Percentiles rank a stretch among this genome's conserved stretches.
Evolutionary conservation across 2,888 invertebrate species (phyloP).

Genomic region (Carcina quercana): DNA sequence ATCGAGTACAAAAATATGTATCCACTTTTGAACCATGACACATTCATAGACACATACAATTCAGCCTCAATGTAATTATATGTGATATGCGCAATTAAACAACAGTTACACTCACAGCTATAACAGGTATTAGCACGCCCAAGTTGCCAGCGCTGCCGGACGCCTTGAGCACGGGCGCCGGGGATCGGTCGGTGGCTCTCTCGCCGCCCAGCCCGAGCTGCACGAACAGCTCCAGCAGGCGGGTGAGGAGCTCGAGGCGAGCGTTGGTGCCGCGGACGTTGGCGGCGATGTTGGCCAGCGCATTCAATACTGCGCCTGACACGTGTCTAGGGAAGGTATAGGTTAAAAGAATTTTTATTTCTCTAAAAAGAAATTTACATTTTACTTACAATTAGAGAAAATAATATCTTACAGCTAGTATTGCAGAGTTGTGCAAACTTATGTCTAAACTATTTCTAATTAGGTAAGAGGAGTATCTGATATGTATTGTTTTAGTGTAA

Average conservation of each 20-base stretch:
- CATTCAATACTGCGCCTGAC: conserved; percentile 96
- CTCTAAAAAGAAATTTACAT: too few species aligned
- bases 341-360: not conserved
- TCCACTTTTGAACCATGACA: too few species aligned
- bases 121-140: conserved; percentile 98
- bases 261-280: conserved; percentile 92
- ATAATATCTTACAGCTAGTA: too few species aligned
- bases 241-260: conserved; percentile 88
- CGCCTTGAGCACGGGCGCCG: conserved; percentile 82
- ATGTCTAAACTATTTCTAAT: too few species aligned
- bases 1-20: too few species aligned
- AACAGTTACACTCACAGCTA: conserved; percentile 81
- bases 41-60: too few species aligned
- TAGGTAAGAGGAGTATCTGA: too few species aligned
- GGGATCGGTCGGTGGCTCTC: conserved; percentile 93
- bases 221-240: conserved; percentile 96
- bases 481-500: too few species aligned
- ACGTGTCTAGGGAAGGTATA: conserved; percentile 79
- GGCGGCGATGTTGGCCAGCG: conserved; percentile 95
- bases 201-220: conserved; percentile 98
- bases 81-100: too few species aligned
- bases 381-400: too few species aligned
- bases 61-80: too few species aligned
- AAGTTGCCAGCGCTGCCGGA: conserved; percentile 97
- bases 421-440: too few species aligned